phyloP scores from a whole-genome alignment of 1,140 invertebrate genomes.

The Sarcophaga bullata region DNA sequence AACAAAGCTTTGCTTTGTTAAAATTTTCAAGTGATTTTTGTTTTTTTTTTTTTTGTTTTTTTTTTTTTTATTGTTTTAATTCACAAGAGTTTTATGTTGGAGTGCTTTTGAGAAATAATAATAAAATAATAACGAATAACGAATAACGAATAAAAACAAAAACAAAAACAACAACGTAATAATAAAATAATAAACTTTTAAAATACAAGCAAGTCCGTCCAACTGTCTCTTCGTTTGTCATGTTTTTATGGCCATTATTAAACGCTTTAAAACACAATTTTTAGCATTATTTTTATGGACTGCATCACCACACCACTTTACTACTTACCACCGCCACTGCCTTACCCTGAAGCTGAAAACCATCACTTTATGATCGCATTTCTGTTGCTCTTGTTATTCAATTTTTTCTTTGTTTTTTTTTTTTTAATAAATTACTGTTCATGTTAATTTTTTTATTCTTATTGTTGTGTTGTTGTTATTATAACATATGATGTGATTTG shows the following conservation, averaged over 20 bases:
- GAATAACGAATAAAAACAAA: neutral
- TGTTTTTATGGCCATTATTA: slow-evolving; percentile 35
- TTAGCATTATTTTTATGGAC: too few species aligned
- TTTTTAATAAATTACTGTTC: too few species aligned
- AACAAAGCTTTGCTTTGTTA: too few species aligned
- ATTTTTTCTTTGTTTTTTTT: neutral
- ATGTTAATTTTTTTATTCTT: neutral
- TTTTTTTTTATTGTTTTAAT: too few species aligned
- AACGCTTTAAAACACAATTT: neutral
- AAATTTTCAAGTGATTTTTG: too few species aligned
- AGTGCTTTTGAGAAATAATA: too few species aligned
- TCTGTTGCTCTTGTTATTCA: slow-evolving; percentile 19
- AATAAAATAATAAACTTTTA: neutral
- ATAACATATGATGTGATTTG: neutral
- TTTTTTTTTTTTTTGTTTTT: too few species aligned
- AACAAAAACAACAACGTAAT: too few species aligned
- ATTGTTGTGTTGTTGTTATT: neutral
- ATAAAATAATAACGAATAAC: neutral
- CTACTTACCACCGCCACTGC: neutral
- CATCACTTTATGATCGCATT: slow-evolving; percentile 23
- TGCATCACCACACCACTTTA: neutral
- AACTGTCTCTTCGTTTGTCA: neutral
- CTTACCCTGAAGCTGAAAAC: neutral
- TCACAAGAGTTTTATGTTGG: too few species aligned
- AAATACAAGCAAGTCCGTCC: slow-evolving; percentile 21